Evolutionary conservation across 2,113 vertebrate species (phyloP), one percentile per base, ranked within the genome.

Genomic region (Turnix velox): DNA sequence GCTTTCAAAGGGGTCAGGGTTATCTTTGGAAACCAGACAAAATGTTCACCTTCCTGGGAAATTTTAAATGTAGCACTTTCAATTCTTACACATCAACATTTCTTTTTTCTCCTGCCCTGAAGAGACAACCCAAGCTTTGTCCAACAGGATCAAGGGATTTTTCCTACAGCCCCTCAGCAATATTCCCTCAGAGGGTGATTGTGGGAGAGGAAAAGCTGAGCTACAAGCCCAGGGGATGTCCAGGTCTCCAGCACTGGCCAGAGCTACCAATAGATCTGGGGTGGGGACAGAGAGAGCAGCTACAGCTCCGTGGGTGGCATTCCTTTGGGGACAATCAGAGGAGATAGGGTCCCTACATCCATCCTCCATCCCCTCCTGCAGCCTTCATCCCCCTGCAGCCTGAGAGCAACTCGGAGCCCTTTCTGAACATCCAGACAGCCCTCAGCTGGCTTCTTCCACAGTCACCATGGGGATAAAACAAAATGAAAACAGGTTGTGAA

Each of bases 21-120:
- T 81, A 92, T 80, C 95, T 88, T 88, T 95, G 93, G 93, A 81
- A 74, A 92, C 7, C 88, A 88, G 80, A 88, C 62, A 93, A 95
- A 94, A 88, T 54, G 90, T 82, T 84, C 90, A 33, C 86, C 75
- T 43, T 78, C 95, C 96, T 69, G 84, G 88, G 94, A 73, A 87
- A 90, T 95, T 77, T 74, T 88, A 86, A 66, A 93, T 4, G 88
- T 45, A 48, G 78, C 85, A 74, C 33, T 83, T 69, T 84, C 86
- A 94, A 28, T 40, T 45, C 92, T 67, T 49, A 68, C 63, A 77
- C 80, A 66, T 37, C 59, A 1, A 5, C n/a, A n/a, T n/a, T n/a
- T 33, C 39, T 25, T 65, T 37, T n/a, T 63, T 18, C 35, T 30
- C 81, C 79, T 69, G 74, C 37, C 74, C 45, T 45, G n/a, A 27